Percentiles rank a stretch among this genome's conserved stretches.
Evolutionary conservation across 2,888 invertebrate genomes (phyloP).

Genomic region (Coleophora flavipennella): DNA sequence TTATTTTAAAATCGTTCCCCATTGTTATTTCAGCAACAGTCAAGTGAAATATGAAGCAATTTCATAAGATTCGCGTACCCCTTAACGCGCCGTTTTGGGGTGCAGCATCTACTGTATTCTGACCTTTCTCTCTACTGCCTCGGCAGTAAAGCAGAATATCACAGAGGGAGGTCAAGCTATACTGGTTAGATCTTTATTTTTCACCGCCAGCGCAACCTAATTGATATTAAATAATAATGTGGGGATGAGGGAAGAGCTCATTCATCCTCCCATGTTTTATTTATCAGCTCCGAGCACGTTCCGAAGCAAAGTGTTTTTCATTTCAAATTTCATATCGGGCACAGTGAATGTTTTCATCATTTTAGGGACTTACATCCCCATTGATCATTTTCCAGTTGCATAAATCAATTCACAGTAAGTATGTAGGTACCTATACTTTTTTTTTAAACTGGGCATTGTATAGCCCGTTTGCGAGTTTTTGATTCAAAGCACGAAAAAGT

Average conservation of each 20-base stretch:
- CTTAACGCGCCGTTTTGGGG: constrained; percentile 6
- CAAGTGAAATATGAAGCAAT: constrained; percentile 24
- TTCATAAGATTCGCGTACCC: constrained; percentile 16
- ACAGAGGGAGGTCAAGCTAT: constrained; percentile 13
- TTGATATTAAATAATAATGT: constrained; percentile 50
- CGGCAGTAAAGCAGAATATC: too few relatives aligned
- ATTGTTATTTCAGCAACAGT: constrained; percentile 17
- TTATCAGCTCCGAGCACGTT: constrained; percentile 22
- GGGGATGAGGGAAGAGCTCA: constrained; percentile 26
- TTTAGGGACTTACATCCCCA: too few relatives aligned
- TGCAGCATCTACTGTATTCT: constrained; percentile 7
- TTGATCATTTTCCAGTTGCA: too few relatives aligned
- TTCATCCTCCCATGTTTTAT: constrained; percentile 25
- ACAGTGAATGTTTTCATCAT: too few relatives aligned
- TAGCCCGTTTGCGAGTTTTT: too few relatives aligned
- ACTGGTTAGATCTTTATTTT: constrained; percentile 18
- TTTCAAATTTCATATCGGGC: too few relatives aligned
- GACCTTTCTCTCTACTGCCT: constrained; percentile 1
- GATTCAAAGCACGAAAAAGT: too few relatives aligned
- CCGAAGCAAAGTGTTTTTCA: not conserved
- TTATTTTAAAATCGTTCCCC: constrained; percentile 10
- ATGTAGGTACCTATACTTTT: too few relatives aligned
- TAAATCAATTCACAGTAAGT: too few relatives aligned
- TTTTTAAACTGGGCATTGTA: too few relatives aligned
- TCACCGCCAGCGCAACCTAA: constrained; percentile 27